Evolutionary conservation across 1,140 invertebrate species (phyloP), one percentile per base, ranked within the genome.

Genomic region (Sitobion miscanthi): DNA sequence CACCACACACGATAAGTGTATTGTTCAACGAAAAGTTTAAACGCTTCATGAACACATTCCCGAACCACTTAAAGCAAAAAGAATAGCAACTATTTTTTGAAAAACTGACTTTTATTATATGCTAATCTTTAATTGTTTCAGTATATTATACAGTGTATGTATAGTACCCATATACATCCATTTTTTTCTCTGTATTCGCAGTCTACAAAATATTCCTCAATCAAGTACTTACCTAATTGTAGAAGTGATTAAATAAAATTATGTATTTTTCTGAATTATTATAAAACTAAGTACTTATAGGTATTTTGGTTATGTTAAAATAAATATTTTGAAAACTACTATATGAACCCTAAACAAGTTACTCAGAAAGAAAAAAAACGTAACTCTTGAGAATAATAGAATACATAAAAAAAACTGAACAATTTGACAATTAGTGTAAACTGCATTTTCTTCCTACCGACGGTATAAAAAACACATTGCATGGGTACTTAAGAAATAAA

Each of bases 301-400:
- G 30, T n/a, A 69, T 69, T 69, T 69, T 77, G 17, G 11, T n/a
- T 6, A 77, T 17, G 5, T 35, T 77, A 17, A n/a, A 77, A n/a
- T 77, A n/a, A 77, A 77, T 77, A 77, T n/a, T 77, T 77, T 77
- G 14, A 77, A 77, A 77, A n/a, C 30, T n/a, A 77, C 14, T 77
- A 77, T 14, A 77, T 77, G n/a, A 86, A 42, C 23, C 42, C 38
- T 85, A 42, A 86, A 86, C 83, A 86, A 86, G 42, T 86, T 86
- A 42, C 20, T 42, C 9, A 30, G 42, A 14, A 9, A 23, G 23
- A 23, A n/a, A 25, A 47, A 25, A 42, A 86, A 86, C 45, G 23
- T 11, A 47, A 47, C 8, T 47, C 25, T 86, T 86, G 14, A n/a
- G 23, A 86, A 86, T 42, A 30, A 86, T 14, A 86, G 45, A 77